Evolutionary conservation across 2,888 invertebrate genomes (phyloP).

Genomic region (Machimus rusticus): DNA sequence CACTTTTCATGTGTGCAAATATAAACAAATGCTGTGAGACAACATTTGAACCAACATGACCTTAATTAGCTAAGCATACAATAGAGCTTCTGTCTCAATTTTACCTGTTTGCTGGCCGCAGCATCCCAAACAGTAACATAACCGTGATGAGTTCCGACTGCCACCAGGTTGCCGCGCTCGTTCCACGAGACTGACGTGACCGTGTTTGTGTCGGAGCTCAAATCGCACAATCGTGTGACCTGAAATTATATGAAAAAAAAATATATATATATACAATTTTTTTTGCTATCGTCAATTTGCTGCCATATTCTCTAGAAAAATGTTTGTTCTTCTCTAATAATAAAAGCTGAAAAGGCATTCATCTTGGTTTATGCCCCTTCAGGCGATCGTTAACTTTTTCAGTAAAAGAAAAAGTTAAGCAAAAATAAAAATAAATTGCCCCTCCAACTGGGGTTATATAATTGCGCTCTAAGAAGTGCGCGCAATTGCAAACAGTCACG

Average conservation of each 20-base stretch:
- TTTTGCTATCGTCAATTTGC: not conserved
- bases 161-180: conserved; percentile 94
- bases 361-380: not conserved
- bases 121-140: conserved; percentile 99
- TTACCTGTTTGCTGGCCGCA: conserved; percentile 84
- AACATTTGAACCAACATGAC: conserved; percentile 10
- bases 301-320: not conserved
- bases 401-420: not conserved
- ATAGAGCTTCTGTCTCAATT: not conserved
- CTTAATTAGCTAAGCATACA: conserved; percentile 12
- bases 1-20: not conserved
- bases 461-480: not conserved
- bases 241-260: conserved; percentile 52
- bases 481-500: not conserved
- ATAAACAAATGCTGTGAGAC: conserved; percentile 1
- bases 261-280: not conserved
- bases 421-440: not conserved
- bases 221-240: conserved; percentile 94
- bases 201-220: conserved; percentile 90
- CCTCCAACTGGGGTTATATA: not conserved
- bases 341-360: not conserved
- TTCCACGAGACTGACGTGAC: conserved; percentile 99
- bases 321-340: not conserved
- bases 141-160: conserved; percentile 97
- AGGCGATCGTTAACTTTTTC: not conserved